phyloP scores from a whole-genome alignment of 1,140 invertebrate genomes.

The Diorhabda carinulata region DNA sequence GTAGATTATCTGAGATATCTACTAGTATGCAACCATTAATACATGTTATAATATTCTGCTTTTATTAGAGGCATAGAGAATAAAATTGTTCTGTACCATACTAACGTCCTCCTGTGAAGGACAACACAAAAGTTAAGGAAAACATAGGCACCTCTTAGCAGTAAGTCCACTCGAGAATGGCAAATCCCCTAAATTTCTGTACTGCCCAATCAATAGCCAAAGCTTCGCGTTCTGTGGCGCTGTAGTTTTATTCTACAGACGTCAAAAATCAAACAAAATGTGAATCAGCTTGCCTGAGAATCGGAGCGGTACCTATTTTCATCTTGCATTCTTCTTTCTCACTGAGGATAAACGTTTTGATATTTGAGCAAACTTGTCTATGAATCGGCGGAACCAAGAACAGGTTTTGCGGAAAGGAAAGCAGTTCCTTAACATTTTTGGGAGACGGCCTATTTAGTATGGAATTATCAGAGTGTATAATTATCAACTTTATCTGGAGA shows the following conservation, averaged over 20 bases:
- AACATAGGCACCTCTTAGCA: too few species aligned
- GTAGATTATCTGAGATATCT: too few species aligned
- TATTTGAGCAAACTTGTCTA: slow-evolving; percentile 8
- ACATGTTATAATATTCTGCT: too few species aligned
- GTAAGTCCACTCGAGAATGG: too few species aligned
- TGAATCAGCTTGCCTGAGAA: slow-evolving; percentile 8
- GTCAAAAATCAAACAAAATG: slow-evolving; percentile 26
- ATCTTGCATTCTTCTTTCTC: slow-evolving; percentile 13
- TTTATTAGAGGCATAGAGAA: too few species aligned
- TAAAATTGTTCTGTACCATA: too few species aligned
- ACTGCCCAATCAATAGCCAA: slow-evolving; percentile 45
- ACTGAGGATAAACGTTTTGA: not conserved
- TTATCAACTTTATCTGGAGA: too few species aligned
- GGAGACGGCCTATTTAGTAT: not conserved
- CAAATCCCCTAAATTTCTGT: slow-evolving; percentile 40
- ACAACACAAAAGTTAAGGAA: too few species aligned
- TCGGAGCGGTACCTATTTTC: slow-evolving; percentile 26
- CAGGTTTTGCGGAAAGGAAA: slow-evolving; percentile 13
- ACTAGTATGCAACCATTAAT: too few species aligned
- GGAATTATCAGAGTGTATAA: too few species aligned
- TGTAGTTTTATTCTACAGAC: slow-evolving; percentile 44
- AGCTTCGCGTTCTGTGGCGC: slow-evolving; percentile 45
- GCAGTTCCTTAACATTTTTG: slow-evolving; percentile 9
- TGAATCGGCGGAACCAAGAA: slow-evolving; percentile 13
- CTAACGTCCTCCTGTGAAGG: too few species aligned